Evolutionary conservation across 2,888 invertebrate genomes (phyloP).

Genomic region (Philhelius pedissequus): DNA sequence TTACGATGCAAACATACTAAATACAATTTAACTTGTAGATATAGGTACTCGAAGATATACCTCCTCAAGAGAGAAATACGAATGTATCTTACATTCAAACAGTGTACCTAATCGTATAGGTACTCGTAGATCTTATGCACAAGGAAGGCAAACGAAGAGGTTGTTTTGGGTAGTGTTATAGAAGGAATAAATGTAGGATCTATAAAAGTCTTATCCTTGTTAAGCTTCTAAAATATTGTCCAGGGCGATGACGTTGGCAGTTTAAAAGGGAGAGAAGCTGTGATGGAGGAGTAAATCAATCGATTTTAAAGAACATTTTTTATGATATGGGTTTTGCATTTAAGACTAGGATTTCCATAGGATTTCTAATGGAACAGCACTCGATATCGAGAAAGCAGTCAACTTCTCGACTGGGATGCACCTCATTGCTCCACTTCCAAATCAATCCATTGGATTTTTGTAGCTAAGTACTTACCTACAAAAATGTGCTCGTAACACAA

Average conservation of each 20-base stretch:
- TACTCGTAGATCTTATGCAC: slow-evolving; percentile 57
- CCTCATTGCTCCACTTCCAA: neutral
- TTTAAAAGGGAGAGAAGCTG: neutral
- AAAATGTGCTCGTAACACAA: too few relatives aligned
- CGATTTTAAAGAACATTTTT: slow-evolving; percentile 54
- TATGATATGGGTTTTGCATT: slow-evolving; percentile 45
- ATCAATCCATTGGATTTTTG: too few relatives aligned
- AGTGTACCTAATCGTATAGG: too few relatives aligned
- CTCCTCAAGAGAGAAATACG: neutral
- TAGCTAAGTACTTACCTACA: too few relatives aligned
- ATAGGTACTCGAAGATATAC: too few relatives aligned
- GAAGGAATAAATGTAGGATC: neutral
- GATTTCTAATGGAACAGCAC: neutral
- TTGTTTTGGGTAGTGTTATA: neutral
- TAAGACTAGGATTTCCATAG: neutral
- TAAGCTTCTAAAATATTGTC: neutral
- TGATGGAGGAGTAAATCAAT: slow-evolving; percentile 30
- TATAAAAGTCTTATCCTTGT: slow-evolving; percentile 3
- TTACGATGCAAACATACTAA: slow-evolving; percentile 23
- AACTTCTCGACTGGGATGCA: slow-evolving; percentile 34
- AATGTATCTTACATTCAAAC: slow-evolving; percentile 29
- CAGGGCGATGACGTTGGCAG: neutral
- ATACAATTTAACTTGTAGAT: slow-evolving; percentile 1
- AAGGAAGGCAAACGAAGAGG: neutral
- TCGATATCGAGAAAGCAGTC: slow-evolving; percentile 25